Base-by-base conservation (phyloP, 2,797 vertebrate genomes). In the Alectoris magna region DNA sequence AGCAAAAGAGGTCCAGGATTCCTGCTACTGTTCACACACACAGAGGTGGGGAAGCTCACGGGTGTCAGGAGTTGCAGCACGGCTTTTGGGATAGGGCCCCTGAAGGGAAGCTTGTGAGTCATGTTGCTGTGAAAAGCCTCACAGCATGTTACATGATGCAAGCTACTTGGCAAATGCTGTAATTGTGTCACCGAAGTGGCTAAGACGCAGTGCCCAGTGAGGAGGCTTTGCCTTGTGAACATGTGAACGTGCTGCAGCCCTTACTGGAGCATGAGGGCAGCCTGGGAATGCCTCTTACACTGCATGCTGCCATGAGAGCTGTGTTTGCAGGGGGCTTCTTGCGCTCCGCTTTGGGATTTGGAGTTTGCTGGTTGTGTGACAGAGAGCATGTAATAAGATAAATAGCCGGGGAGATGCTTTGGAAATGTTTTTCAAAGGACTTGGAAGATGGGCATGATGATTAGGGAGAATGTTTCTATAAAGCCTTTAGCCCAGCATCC, bases 111-210 rank as follows among this genome's bases (percentile, higher is more conserved):
- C 85, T 44, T 19, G 7, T 0, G 26, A 95, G 44, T 85, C 4
- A n/a, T 10, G 26, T 16, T 86, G 79, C 84, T 7, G n/a, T 88
- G 95, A 92, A 96, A 94, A 95, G 95, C 88, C 94, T 82, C 92
- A 14, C 79, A 90, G 27, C 91, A 0, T 72, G 64, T 95, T 94
- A 91, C 44, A 68, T 90, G 93, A 91, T 90, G 95, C 95, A 94
- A 95, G 90, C 87, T 83, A 44, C 92, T 93, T 91, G 90, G 86
- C 71, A 95, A 91, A 80, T 4, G 67, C 87, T 89, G 72, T 77
- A 89, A 93, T 23, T 96, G 90, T 96, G 93, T 96, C 91, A 79
- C 83, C 74, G 79, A 79, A 93, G 77, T 93, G 93, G 89, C 94
- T 78, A 79, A 92, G 84, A 89, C 91, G 89, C 90, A 69, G 10